phyloP scores from a whole-genome alignment of 2,113 vertebrate species.

The Azemiops feae region DNA sequence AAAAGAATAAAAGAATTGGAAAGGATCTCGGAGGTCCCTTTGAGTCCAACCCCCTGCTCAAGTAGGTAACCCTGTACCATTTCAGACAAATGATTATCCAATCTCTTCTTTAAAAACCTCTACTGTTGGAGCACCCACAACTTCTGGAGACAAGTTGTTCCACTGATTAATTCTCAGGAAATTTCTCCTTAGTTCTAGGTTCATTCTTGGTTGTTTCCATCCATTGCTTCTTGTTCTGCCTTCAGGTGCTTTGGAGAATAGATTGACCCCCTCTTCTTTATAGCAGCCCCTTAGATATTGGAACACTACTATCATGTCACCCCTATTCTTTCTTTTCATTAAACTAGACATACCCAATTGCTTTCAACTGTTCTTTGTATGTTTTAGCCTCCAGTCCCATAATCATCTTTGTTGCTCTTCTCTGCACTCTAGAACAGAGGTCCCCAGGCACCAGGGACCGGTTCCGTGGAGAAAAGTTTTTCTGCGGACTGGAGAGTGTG shows the following conservation, averaged over 20 bases:
- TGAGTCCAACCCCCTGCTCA: neutral
- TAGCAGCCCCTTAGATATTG: neutral
- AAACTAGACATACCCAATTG: neutral
- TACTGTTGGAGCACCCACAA: neutral
- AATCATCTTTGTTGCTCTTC: neutral
- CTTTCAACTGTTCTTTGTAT: neutral
- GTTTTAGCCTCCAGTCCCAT: neutral
- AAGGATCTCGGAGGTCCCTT: neutral
- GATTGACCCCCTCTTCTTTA: neutral
- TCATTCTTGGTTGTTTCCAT: neutral
- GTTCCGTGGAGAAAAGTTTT: no score
- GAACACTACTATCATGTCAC: neutral
- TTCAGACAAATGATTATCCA: neutral
- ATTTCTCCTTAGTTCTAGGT: neutral
- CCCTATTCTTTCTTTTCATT: neutral
- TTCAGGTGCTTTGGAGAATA: neutral
- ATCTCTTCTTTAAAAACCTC: neutral
- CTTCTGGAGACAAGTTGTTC: neutral
- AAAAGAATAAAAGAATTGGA: neutral
- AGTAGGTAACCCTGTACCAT: neutral
- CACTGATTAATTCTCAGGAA: neutral
- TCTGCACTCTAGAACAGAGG: neutral
- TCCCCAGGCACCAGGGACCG: no score
- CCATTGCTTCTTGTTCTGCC: neutral
- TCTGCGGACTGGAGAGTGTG: no score